phyloP scores from a whole-genome alignment of 2,113 vertebrate genomes.

The Chelonoidis abingdonii region DNA sequence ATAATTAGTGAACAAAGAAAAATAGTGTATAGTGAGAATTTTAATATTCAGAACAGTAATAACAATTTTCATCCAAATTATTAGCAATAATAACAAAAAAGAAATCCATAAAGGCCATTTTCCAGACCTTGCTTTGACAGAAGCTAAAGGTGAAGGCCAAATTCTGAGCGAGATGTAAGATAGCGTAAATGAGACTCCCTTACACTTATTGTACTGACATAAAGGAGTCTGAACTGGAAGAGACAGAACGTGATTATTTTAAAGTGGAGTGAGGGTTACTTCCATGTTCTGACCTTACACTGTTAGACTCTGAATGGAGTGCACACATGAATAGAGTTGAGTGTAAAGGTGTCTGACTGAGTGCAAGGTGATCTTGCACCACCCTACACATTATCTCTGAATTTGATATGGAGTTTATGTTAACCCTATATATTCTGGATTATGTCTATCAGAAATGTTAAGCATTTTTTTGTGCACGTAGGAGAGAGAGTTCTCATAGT shows the following conservation, averaged over 20 bases:
- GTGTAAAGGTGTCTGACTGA: not conserved
- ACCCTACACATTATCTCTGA: not conserved
- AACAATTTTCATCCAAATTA: not conserved
- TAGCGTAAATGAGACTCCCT: slow-evolving; percentile 8
- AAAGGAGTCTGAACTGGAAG: not conserved
- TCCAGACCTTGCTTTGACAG: not conserved
- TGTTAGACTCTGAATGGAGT: not conserved
- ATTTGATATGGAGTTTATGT: not conserved
- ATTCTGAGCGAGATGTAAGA: not conserved
- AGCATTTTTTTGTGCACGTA: not conserved
- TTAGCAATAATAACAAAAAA: slow-evolving; percentile 5
- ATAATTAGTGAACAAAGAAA: not conserved
- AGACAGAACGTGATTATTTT: not conserved
- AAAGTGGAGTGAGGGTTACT: not conserved
- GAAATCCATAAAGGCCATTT: not conserved
- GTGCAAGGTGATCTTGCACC: not conserved
- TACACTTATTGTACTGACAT: not conserved
- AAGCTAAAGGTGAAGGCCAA: not conserved
- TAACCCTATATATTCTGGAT: not conserved
- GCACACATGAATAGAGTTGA: not conserved
- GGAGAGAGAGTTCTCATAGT: not conserved
- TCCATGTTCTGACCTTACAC: not conserved
- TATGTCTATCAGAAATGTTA: not conserved
- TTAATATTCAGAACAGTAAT: not conserved
- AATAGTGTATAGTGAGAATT: not conserved